A percentile compares a stretch with the other conserved stretches of the same genome.
Conservation (phyloP, 2,113 vertebrate genomes). For the Tinamus guttatus region DNA sequence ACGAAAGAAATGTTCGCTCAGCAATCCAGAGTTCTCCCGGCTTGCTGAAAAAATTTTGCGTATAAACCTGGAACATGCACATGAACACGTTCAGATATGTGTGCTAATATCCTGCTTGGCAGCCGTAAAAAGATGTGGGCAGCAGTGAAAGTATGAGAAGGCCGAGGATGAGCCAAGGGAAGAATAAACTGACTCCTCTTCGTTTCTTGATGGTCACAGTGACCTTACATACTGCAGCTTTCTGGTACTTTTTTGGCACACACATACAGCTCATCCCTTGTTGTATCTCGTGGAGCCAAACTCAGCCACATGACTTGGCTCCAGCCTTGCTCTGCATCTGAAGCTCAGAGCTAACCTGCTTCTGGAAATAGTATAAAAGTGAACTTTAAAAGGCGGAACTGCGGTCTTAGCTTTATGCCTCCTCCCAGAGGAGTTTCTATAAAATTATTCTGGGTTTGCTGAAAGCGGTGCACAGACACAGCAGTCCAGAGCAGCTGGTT, state of each 20-base stretch:
- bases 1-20: constrained; percentile 11
- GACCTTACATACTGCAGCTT: neutral
- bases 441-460: constrained; percentile 1
- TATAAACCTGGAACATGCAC: neutral
- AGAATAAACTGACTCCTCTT: neutral
- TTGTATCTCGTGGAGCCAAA: neutral
- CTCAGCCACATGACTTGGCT: neutral
- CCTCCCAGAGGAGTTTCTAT: neutral
- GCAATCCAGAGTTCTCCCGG: neutral
- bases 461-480: neutral
- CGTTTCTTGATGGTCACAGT: neutral
- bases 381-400: neutral
- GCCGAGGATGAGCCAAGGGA: neutral
- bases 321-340: neutral
- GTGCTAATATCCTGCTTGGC: rapidly evolving
- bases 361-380: neutral
- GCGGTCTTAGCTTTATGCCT: constrained; percentile 2
- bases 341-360: neutral
- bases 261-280: neutral
- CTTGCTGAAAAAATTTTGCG: neutral
- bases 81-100: rapidly evolving
- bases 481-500: neutral
- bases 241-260: neutral
- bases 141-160: neutral
- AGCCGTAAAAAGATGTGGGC: neutral